phyloP scores from a whole-genome alignment of 2,797 vertebrate species.

The Salarias fasciatus region DNA sequence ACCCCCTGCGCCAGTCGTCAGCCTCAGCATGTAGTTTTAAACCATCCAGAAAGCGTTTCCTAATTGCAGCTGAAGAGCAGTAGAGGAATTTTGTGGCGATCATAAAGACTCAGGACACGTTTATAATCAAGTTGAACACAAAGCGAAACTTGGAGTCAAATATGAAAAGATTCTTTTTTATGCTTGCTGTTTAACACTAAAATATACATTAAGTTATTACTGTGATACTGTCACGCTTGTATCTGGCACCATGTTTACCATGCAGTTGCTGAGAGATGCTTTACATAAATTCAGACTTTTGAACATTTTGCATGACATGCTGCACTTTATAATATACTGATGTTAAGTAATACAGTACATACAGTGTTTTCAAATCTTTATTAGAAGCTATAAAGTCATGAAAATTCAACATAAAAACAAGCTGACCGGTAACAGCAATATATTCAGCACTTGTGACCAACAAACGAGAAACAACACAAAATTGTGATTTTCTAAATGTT shows the following conservation, averaged over 20 bases:
- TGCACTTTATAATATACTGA: too few species aligned
- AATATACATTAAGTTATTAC: too few species aligned
- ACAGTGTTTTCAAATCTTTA: conserved; percentile 28
- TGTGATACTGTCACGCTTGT: too few species aligned
- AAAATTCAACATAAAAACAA: not conserved
- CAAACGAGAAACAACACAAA: not conserved
- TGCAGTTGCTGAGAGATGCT: not conserved
- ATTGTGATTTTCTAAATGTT: not conserved
- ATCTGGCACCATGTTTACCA: not conserved
- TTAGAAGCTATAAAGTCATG: conserved; percentile 23
- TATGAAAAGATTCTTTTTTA: too few species aligned
- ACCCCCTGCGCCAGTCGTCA: conserved; percentile 22
- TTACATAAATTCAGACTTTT: too few species aligned
- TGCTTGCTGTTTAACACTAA: too few species aligned
- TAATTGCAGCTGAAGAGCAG: conserved; percentile 12
- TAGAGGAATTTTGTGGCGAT: conserved; percentile 9
- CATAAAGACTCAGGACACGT: conserved; percentile 25
- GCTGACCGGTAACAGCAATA: not conserved
- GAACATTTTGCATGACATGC: not conserved
- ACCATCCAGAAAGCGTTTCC: conserved; percentile 14
- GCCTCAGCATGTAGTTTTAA: conserved; percentile 25
- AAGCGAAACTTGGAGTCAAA: not conserved
- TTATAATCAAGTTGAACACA: conserved; percentile 15
- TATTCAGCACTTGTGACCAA: not conserved
- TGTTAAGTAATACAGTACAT: too few species aligned